Evolutionary conservation across 1,140 invertebrate genomes (phyloP).

Genomic region (Heterodera carotae): DNA sequence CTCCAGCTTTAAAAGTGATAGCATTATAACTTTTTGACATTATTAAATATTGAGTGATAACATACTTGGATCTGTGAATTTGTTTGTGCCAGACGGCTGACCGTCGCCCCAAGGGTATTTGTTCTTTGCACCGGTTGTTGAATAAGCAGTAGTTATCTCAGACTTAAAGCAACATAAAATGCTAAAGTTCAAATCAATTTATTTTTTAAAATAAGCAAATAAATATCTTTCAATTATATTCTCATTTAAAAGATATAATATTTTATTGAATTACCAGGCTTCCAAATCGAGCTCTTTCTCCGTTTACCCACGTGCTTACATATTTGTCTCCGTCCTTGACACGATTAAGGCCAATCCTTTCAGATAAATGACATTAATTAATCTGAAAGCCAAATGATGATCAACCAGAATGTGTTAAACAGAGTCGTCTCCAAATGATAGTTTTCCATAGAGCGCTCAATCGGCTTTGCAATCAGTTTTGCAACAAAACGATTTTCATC

Average conservation of each 20-base stretch:
- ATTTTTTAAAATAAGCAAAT: background rate
- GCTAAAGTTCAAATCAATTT: too few species aligned
- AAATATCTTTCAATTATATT: too few species aligned
- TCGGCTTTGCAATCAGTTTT: background rate
- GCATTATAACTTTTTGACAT: too few species aligned
- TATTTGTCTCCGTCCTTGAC: background rate
- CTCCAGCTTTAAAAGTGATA: background rate
- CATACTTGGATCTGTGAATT: background rate
- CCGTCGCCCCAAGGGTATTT: conserved; percentile 2
- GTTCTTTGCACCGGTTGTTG: background rate
- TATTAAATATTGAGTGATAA: too few species aligned
- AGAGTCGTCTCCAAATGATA: background rate
- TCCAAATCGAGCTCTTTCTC: background rate
- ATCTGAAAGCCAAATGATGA: background rate
- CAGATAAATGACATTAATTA: background rate
- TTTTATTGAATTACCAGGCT: background rate
- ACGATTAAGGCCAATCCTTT: conserved; percentile 1
- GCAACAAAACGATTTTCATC: conserved; percentile 8
- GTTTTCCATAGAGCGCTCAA: background rate
- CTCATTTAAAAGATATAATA: too few species aligned
- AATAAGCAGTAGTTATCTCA: background rate
- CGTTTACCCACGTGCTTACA: background rate
- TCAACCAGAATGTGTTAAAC: conserved; percentile 10
- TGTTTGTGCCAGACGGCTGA: background rate
- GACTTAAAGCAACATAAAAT: background rate